phyloP scores from a whole-genome alignment of 2,888 invertebrate genomes.

The Cancer borealis region DNA sequence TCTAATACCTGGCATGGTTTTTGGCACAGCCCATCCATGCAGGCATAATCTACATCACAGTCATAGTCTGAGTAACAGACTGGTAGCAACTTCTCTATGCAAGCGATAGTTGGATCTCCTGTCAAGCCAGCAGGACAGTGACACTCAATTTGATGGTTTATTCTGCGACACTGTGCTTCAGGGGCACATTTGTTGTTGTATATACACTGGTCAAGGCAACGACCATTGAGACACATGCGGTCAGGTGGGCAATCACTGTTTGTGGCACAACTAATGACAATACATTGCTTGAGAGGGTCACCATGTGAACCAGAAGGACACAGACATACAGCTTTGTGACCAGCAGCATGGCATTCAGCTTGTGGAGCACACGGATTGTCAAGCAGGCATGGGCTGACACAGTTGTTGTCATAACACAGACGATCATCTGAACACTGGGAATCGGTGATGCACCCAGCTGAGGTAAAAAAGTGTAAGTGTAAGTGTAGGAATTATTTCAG shows the following conservation, averaged over 20 bases:
- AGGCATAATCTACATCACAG: constrained; percentile 90
- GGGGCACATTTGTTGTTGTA: constrained; percentile 82
- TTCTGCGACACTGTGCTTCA: constrained; percentile 86
- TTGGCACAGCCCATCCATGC: constrained; percentile 88
- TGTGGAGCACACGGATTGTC: constrained; percentile 85
- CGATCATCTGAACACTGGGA: constrained; percentile 91
- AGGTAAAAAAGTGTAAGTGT: constrained; percentile 29
- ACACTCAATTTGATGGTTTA: constrained; percentile 90
- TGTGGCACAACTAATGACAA: constrained; percentile 87
- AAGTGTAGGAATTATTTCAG: not conserved
- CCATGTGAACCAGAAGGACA: constrained; percentile 79
- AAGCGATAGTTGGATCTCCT: constrained; percentile 87
- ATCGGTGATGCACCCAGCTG: constrained; percentile 89
- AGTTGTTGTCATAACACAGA: constrained; percentile 88
- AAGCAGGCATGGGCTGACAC: constrained; percentile 91
- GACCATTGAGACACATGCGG: constrained; percentile 84
- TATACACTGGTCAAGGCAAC: constrained; percentile 85
- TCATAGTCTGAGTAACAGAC: constrained; percentile 89
- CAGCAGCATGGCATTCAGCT: constrained; percentile 79
- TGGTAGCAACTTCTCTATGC: constrained; percentile 81
- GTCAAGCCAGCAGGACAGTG: constrained; percentile 90
- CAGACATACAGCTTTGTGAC: constrained; percentile 79
- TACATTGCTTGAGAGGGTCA: constrained; percentile 79
- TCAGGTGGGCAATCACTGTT: constrained; percentile 92
- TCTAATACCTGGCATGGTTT: constrained; percentile 86